phyloP scores from a whole-genome alignment of 2,888 invertebrate species.

The Lymantria monacha region DNA sequence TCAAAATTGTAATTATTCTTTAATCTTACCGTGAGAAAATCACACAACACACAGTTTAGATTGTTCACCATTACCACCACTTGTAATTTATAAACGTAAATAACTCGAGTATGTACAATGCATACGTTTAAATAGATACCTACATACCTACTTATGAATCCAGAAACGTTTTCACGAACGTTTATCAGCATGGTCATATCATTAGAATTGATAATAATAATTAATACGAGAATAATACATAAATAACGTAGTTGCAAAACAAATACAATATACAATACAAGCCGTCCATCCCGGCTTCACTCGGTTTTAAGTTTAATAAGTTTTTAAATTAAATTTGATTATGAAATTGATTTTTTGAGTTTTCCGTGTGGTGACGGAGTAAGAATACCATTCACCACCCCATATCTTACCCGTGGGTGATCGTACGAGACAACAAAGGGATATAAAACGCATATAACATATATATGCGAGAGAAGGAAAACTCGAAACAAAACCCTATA shows the following conservation, averaged over 20 bases:
- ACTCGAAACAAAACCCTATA: no score
- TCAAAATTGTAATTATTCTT: no score
- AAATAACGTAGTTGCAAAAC: constrained; percentile 1
- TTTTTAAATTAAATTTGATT: no score
- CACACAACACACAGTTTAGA: constrained; percentile 18
- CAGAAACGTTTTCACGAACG: not conserved
- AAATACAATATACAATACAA: not conserved
- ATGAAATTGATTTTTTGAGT: no score
- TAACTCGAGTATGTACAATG: not conserved
- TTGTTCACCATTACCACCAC: constrained; percentile 23
- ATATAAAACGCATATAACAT: no score
- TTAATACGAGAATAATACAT: not conserved
- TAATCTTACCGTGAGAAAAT: constrained; percentile 25
- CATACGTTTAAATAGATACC: constrained; percentile 11
- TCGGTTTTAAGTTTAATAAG: no score
- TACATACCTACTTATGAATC: not conserved
- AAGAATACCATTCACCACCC: no score
- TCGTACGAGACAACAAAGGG: no score
- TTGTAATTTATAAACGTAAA: not conserved
- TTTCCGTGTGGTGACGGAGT: no score
- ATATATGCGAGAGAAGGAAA: no score
- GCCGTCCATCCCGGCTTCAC: no score
- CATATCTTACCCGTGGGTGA: no score
- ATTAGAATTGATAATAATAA: not conserved
- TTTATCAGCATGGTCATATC: constrained; percentile 1